Percentiles rank a stretch among this genome's conserved stretches.
Conservation (phyloP, 2,888 invertebrate genomes). For the Amiota communis region DNA sequence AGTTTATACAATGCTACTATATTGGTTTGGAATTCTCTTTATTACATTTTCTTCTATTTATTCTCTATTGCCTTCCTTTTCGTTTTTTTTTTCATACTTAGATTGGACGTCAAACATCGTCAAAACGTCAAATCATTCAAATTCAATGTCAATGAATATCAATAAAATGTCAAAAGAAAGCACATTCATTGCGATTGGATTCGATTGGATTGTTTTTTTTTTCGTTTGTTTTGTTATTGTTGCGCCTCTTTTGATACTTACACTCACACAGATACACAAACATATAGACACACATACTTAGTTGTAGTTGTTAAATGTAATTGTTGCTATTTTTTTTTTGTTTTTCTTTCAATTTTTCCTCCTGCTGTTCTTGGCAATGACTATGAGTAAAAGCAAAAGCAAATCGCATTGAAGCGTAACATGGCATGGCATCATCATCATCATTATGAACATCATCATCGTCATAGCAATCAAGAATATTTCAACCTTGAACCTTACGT, state of each 20-base stretch:
- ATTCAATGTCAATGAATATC: constrained; percentile 54
- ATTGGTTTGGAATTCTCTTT: background rate
- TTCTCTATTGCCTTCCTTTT: background rate
- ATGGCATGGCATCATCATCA: too few species aligned
- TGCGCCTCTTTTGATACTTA: constrained; percentile 32
- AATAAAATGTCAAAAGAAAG: constrained; percentile 49
- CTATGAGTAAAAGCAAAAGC: too few species aligned
- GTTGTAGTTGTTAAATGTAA: background rate
- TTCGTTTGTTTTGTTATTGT: background rate
- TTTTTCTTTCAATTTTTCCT: too few species aligned
- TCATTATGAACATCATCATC: background rate
- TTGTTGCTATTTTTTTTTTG: background rate
- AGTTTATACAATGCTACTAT: too few species aligned
- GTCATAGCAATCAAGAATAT: background rate
- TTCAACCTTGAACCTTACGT: constrained; percentile 10
- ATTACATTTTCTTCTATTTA: background rate
- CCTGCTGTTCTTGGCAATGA: too few species aligned
- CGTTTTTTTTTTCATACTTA: background rate
- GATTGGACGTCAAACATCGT: background rate
- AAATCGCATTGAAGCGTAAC: too few species aligned
- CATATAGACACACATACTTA: background rate
- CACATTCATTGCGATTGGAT: constrained; percentile 10
- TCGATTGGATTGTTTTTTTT: background rate
- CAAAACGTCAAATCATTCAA: constrained; percentile 10
- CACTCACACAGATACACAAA: background rate